phyloP scores from a whole-genome alignment of 2,888 invertebrate genomes.

The Maniola hyperantus region DNA sequence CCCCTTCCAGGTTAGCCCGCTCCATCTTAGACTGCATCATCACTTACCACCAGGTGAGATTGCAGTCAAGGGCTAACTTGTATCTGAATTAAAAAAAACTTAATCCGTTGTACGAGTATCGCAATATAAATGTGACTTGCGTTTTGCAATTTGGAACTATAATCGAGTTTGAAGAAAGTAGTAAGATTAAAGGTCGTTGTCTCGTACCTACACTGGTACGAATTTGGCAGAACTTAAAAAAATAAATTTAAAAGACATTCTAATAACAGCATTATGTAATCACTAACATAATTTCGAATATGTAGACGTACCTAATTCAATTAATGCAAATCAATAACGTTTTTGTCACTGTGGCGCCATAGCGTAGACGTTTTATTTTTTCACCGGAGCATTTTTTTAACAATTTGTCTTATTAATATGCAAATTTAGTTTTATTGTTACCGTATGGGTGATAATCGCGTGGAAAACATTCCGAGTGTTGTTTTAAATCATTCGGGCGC shows the following conservation, averaged over 20 bases:
- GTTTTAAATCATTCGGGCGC: slow-evolving; percentile 36
- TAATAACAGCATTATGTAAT: slow-evolving; percentile 11
- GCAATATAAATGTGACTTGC: too few species aligned
- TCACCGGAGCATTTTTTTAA: neutral
- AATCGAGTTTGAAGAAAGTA: too few species aligned
- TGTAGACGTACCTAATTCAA: slow-evolving; percentile 1
- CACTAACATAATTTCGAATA: slow-evolving; percentile 13
- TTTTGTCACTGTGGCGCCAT: slow-evolving; percentile 1
- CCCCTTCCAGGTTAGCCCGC: too few species aligned
- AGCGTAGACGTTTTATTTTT: neutral
- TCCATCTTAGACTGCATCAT: too few species aligned
- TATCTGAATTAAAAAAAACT: too few species aligned
- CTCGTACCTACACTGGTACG: too few species aligned
- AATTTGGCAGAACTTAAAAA: too few species aligned
- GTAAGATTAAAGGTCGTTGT: too few species aligned
- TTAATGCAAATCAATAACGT: slow-evolving; percentile 1
- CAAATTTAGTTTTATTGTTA: slow-evolving; percentile 24
- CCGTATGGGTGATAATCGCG: slow-evolving; percentile 27
- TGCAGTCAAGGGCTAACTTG: too few species aligned
- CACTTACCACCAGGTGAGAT: too few species aligned
- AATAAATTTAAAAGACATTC: neutral
- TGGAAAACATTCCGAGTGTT: slow-evolving; percentile 20
- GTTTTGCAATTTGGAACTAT: too few species aligned
- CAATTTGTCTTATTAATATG: slow-evolving; percentile 23
- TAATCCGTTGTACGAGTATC: too few species aligned